Evolutionary conservation across 2,797 vertebrate species (phyloP), one percentile per base, ranked within the genome.

Genomic region (Acipenser ruthenus): DNA sequence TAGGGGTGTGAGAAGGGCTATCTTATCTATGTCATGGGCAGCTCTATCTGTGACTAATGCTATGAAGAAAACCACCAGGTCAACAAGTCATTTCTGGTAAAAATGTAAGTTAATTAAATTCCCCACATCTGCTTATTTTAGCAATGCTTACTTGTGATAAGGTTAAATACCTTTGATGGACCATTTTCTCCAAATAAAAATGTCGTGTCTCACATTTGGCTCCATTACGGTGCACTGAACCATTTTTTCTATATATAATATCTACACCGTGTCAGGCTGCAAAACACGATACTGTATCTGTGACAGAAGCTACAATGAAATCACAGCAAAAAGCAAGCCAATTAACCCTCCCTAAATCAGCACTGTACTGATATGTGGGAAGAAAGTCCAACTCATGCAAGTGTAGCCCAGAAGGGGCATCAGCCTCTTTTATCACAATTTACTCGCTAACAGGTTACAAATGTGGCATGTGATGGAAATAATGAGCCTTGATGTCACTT

Each of bases 401-500:
- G 73, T 79, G 77, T 75, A 68, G 71, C 82, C 83, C 73, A 77
- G 73, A 82, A 85, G 80, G 77, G 79, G 77, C 82, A 83, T 80
- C 80, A 83, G 88, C 83, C 91, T 87, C 90, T 94, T 93, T 91
- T 92, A 93, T 92, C 91, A 93, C 91, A 92, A 93, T 93, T 94
- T 93, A 88, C 89, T 90, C 78, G 64, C 88, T 93, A 93, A 93
- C 90, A 90, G 88, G 89, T 92, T 92, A 93, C 92, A 93, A 94
- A 93, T 93, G 91, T 91, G 93, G 89, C 91, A 93, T 91, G 90
- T 93, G 92, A 95, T 93, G 92, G 92, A 92, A 92, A 92, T 94
- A 95, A 95, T 90, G 91, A 94, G 91, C 87, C 84, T 90, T 93
- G 93, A 93, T 94, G 92, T 92, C 89, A 90, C 91, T 92, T 91